A percentile compares a stretch with the other conserved stretches of the same genome.
Evolutionary conservation across 2,888 invertebrate species (phyloP).

Genomic region (Noctuana brunneofusca): DNA sequence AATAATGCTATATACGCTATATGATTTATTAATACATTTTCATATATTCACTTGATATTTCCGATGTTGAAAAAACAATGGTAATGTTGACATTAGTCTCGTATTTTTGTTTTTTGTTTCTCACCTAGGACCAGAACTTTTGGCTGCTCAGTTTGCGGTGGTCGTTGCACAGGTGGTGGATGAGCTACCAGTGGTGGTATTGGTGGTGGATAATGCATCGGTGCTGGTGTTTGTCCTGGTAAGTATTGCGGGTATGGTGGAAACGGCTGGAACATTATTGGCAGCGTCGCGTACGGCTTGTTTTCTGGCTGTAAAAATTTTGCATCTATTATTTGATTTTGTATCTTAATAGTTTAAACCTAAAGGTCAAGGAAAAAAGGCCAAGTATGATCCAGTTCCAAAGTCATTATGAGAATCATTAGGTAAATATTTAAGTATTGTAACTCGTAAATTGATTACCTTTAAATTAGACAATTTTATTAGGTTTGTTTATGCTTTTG

Average conservation of each 20-base stretch:
- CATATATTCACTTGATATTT: too few relatives aligned
- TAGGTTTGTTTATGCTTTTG: too few relatives aligned
- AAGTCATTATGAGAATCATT: too few relatives aligned
- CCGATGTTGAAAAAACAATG: too few relatives aligned
- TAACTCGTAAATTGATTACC: too few relatives aligned
- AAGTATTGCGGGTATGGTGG: constrained; percentile 70
- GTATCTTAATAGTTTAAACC: too few relatives aligned
- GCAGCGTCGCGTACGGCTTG: constrained; percentile 70
- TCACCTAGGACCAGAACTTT: constrained; percentile 83
- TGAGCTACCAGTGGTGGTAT: constrained; percentile 64
- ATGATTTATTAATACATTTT: too few relatives aligned
- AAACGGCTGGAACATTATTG: constrained; percentile 75
- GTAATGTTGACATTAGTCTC: background rate
- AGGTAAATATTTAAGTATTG: too few relatives aligned
- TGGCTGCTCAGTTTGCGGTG: constrained; percentile 70
- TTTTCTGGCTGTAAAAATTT: constrained; percentile 73
- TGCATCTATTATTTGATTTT: background rate
- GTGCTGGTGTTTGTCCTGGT: constrained; percentile 56
- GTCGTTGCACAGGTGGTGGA: constrained; percentile 53
- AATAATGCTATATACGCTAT: too few relatives aligned
- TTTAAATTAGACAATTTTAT: too few relatives aligned
- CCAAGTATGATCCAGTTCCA: too few relatives aligned
- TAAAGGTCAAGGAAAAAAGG: too few relatives aligned
- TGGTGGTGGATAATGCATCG: constrained; percentile 74
- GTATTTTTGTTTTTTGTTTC: background rate